Percentiles rank a stretch among this genome's conserved stretches.
Conservation (phyloP, 2,113 vertebrate species). For the Physeter macrocephalus region DNA sequence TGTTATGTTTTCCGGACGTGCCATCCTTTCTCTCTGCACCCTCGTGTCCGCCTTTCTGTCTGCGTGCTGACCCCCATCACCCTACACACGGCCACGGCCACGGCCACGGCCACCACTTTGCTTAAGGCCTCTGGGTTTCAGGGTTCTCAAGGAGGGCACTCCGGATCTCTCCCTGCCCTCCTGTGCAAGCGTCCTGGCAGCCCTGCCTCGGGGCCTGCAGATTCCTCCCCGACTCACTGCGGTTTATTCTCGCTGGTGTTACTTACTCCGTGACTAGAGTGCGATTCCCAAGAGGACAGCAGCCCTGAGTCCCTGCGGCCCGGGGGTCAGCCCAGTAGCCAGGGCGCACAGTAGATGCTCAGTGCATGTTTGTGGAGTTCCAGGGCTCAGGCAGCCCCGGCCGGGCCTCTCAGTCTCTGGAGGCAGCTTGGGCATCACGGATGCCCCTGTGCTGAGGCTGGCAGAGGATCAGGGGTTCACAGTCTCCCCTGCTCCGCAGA, state of each 20-base stretch:
- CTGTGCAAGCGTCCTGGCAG: accelerated
- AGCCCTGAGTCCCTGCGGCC: neutral
- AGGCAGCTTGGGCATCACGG: accelerated
- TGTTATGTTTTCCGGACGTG: accelerated
- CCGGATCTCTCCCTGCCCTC: no score
- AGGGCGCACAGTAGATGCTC: neutral
- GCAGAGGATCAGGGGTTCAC: accelerated
- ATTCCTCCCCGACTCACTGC: accelerated
- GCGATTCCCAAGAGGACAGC: neutral
- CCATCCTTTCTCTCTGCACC: accelerated
- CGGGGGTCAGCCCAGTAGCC: neutral
- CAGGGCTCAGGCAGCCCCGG: neutral
- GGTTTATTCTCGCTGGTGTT: accelerated
- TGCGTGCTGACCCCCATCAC: accelerated
- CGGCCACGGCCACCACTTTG: neutral
- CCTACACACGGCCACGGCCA: no score
- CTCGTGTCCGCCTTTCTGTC: accelerated
- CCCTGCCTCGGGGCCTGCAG: neutral
- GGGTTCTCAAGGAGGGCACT: neutral
- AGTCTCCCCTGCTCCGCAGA: accelerated
- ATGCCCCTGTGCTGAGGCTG: neutral
- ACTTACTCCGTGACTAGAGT: neutral
- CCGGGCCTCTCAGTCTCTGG: neutral
- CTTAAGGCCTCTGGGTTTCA: no score
- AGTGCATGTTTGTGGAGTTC: accelerated